These are phyloP conservation scores for Cirrhinus mrigala DNA, from an alignment of 2,797 vertebrate species.

Conservation along the genomic window DNA sequence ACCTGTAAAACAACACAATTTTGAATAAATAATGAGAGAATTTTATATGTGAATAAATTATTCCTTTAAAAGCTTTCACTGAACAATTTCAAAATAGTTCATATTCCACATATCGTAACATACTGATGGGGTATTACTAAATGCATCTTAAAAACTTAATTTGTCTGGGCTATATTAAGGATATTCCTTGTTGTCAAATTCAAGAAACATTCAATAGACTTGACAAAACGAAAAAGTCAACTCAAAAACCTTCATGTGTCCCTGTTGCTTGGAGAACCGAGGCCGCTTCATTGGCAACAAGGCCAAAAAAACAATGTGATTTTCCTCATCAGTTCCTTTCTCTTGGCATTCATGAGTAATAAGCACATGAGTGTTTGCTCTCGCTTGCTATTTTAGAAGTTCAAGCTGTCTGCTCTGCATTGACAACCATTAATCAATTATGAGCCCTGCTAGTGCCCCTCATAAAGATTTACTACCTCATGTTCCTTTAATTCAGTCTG, in stretches of 20 bases:
- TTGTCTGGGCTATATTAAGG: not conserved
- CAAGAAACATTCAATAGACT: not conserved
- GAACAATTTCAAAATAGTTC: not conserved
- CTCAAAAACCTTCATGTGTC: not conserved
- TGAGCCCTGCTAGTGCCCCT: constrained; percentile 42
- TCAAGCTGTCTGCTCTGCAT: constrained; percentile 36
- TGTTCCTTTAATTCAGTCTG: constrained; percentile 50
- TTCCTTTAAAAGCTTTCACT: not conserved
- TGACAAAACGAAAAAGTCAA: not conserved
- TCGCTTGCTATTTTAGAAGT: constrained; percentile 14
- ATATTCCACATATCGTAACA: not conserved
- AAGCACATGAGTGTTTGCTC: constrained; percentile 36
- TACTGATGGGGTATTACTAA: not conserved
- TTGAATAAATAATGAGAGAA: not conserved
- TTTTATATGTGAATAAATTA: not conserved
- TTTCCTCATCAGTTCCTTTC: constrained; percentile 21
- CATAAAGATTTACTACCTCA: constrained; percentile 53
- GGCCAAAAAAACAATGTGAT: not conserved
- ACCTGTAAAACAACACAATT: not conserved
- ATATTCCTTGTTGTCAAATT: not conserved
- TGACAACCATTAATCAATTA: constrained; percentile 58
- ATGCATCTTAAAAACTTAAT: constrained; percentile 15
- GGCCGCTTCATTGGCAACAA: not conserved
- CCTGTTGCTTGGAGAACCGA: not conserved
- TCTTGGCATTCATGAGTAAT: constrained; percentile 29